Conservation (phyloP, 2,888 invertebrate species). For the Pteria penguin region DNA sequence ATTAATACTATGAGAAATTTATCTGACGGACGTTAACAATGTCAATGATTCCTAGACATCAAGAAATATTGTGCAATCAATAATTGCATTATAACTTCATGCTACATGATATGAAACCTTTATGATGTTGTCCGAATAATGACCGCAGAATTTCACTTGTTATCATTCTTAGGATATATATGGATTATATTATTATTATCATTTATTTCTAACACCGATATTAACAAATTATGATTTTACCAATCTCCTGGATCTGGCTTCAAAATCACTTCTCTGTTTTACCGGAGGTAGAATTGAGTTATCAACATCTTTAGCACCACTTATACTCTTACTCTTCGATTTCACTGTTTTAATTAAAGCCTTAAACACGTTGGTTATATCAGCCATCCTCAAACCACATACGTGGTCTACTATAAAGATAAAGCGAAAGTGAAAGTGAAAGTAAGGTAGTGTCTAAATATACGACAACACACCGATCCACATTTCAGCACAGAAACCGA, state of each 20-base stretch:
- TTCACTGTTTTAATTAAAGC: slow-evolving; percentile 91
- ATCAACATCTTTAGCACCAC: slow-evolving; percentile 49
- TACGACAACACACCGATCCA: no score
- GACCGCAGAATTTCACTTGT: no score
- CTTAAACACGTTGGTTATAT: slow-evolving; percentile 84
- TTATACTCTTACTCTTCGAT: slow-evolving; percentile 65
- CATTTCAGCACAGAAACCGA: no score
- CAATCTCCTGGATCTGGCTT: slow-evolving; percentile 86
- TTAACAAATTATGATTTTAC: slow-evolving; percentile 64
- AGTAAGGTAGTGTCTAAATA: no score
- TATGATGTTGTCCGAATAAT: no score
- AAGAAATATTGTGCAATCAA: no score
- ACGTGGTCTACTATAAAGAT: background rate
- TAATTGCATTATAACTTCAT: no score
- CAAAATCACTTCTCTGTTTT: slow-evolving; percentile 82
- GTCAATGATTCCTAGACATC: no score
- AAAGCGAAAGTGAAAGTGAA: no score
- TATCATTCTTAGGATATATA: background rate
- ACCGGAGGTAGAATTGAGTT: slow-evolving; percentile 48
- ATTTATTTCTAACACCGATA: background rate
- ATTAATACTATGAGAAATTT: no score
- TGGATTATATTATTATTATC: background rate
- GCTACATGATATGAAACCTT: no score
- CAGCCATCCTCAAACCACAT: slow-evolving; percentile 56
- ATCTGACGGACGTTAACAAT: no score